Base-by-base conservation (phyloP, 2,113 vertebrate genomes). In the Paradoxurus hermaphroditus region DNA sequence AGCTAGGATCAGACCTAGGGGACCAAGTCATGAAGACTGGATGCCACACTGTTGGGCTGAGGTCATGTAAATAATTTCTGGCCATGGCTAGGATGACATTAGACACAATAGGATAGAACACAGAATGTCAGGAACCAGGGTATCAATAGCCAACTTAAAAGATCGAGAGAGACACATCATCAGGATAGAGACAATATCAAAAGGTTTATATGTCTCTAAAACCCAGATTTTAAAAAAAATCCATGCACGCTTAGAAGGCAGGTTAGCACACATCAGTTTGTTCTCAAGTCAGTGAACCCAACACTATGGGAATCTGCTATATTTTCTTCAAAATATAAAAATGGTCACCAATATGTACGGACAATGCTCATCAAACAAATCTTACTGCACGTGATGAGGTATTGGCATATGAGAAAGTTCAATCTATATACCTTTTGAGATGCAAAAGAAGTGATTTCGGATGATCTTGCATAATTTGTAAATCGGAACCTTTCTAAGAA, bases 241-340 rank as follows among this genome's bases (percentile, higher is more conserved):
- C 13, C 63, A 88, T 39, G 16, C 5, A 68, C 34, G 75, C 1
- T 13, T n/a, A 70, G 16, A 51, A 53, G 19, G 46, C n/a, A 95
- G 21, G 19, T 51, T 78, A 34, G 4, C 53, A 4, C 46, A 63
- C 23, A 75, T 53, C 49, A 79, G 27, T 31, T 85, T 79, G 4
- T 81, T 95, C 65, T n/a, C 16, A 73, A 51, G n/a, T 88, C 53
- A 87, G 2, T 59, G n/a, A 97, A 23, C 23, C 14, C n/a, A 78
- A 67, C 11, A 21, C 19, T 73, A 25, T 51, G 18, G 16, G 21
- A 31, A 92, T 63, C 39, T 86, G 8, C 10, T 72, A 18, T 39
- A 25, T 21, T 79, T 49, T 96, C 46, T 73, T 78, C 25, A 91
- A 83, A 62, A 51, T n/a, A 85, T n/a, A 93, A 77, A 95, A 97